Evolutionary conservation across 2,113 vertebrate species (phyloP), one percentile per base, ranked within the genome.

Genomic region (Rutilus rutilus): DNA sequence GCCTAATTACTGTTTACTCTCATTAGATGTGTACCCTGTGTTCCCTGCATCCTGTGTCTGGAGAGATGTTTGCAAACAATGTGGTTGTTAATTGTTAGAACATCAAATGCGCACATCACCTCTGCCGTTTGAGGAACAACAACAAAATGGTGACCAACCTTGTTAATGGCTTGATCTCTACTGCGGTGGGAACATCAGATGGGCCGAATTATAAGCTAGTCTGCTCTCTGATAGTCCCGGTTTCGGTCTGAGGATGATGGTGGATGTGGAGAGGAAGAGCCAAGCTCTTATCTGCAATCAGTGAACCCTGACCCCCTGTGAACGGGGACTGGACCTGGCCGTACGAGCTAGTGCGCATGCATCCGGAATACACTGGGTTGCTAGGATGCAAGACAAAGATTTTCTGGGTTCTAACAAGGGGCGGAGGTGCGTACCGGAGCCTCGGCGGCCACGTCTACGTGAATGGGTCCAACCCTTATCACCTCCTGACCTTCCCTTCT

Each of bases 1-100:
- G 84, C 67, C 60, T 91, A 92, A 92, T 90, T 87, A 86, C 89
- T 91, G 90, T 93, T 93, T 91, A 91, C 92, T 86, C 89, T 50
- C 54, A 67, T 86, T 87, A 59, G 86, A 87, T 82, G 85, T 86
- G 84, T 73, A 57, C 45, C 71, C 89, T 86, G 33, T 86, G 33
- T 87, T 45, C 82, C 54, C 64, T 86, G 85, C 81, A 84, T 91
- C 89, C 87, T 74, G 65, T 80, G 65, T 80, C 81, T 80, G 76
- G 39, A 80, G 67, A 84, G 75, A 83, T 10, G 4, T 50, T 84
- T 59, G 45, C 74, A 78, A 47, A 84, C 59, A 77, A 47, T 81
- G 59, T 6, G 9, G 59, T 47, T 47, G 59, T 47, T 81, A 65
- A 65, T 30, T 81, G n/a, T 81, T 21, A 47, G 36, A 81, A 65